Conservation (phyloP, 2,888 invertebrate species). For the Limnephilus rhombicus region DNA sequence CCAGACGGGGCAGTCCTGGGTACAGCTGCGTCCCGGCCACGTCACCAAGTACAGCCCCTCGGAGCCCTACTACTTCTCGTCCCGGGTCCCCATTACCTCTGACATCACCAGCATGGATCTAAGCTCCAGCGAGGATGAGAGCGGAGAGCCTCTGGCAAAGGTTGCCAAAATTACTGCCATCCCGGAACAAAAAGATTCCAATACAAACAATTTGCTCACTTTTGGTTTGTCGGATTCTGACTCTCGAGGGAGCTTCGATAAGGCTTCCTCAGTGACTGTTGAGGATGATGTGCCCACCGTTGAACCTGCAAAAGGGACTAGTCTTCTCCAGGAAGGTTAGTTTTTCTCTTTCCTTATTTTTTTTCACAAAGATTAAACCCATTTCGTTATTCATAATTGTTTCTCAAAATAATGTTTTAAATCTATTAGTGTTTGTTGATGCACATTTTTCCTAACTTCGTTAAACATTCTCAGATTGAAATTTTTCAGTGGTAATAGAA, state of each 20-base stretch:
- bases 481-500: background rate
- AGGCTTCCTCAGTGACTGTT: background rate
- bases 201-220: background rate
- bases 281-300: background rate
- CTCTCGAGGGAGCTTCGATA: slow-evolving; percentile 15
- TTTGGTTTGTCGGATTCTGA: slow-evolving; percentile 2
- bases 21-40: background rate
- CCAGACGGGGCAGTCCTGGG: background rate
- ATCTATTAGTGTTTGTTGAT: too few relatives aligned
- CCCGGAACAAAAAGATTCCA: background rate
- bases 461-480: background rate
- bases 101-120: background rate
- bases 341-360: background rate
- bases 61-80: slow-evolving; percentile 24
- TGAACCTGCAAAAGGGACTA: background rate
- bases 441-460: too few relatives aligned
- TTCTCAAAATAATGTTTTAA: background rate
- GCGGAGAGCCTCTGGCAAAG: background rate
- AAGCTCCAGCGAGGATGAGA: slow-evolving; percentile 8
- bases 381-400: background rate
- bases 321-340: background rate
- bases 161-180: background rate
- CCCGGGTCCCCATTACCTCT: background rate
- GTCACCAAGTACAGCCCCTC: background rate
- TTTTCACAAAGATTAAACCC: background rate